These are phyloP conservation scores for Drosophila colorata DNA, from an alignment of 2,888 invertebrate species.

Conservation along the genomic window DNA sequence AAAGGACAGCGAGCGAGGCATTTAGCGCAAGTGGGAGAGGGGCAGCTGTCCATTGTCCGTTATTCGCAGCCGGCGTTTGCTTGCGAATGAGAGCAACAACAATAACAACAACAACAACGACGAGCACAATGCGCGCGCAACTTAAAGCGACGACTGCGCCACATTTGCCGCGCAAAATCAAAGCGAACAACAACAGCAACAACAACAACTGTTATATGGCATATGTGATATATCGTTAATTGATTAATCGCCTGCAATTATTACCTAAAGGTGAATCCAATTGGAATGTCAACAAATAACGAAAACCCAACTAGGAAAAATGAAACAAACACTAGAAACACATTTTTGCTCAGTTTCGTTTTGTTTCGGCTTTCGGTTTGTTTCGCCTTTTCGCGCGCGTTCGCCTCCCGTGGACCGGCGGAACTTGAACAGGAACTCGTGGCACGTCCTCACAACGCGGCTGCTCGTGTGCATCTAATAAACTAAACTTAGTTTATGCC, in stretches of 20 bases:
- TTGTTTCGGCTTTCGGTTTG: conserved; percentile 4
- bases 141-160: conserved; percentile 46
- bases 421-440: conserved; percentile 42
- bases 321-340: conserved; percentile 6
- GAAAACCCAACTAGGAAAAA: no score
- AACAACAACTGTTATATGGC: conserved; percentile 12
- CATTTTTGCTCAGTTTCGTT: conserved; percentile 5
- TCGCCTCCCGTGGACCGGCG: conserved; percentile 18
- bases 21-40: conserved; percentile 5
- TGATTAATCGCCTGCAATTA: conserved; percentile 7
- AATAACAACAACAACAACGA: conserved; percentile 19
- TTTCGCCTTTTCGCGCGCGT: conserved; percentile 29
- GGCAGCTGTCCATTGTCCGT: conserved; percentile 47
- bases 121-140: conserved; percentile 57
- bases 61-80: conserved; percentile 46
- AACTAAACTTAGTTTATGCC: conserved; percentile 84
- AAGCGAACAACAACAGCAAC: conserved; percentile 10
- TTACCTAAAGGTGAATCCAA: conserved; percentile 20
- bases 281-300: background rate
- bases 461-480: conserved; percentile 86
- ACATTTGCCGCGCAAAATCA: conserved; percentile 52
- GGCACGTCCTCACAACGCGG: conserved; percentile 85
- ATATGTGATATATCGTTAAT: background rate
- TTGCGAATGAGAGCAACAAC: conserved; percentile 23
- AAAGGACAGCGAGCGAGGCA: background rate